Base-by-base conservation (phyloP, 2,888 invertebrate species). In the Parnassius apollo region DNA sequence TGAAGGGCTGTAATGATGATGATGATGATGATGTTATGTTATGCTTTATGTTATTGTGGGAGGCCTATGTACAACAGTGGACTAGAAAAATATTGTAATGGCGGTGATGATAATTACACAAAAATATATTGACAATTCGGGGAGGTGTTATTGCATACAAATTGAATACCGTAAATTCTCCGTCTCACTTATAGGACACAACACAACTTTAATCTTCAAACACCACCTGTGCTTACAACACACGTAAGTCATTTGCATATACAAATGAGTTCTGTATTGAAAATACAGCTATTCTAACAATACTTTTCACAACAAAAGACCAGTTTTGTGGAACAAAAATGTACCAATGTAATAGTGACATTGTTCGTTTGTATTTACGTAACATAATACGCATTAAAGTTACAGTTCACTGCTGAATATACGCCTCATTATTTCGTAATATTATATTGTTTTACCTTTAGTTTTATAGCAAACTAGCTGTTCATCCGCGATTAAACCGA, bases 161-260 rank as follows among this genome's bases (percentile, higher is more conserved):
- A 53, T 53, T 35, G 59, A 59, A 53, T 46, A 12, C 46, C 52
- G 13, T 2, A 35, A 46, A 56, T 22, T 11, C 35, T 53, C 11
- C 13, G 42, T 60, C 22, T 22, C 42, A 22, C 49, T 9, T 8
- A 42, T 46, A 53, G 53, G 48, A 53, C 45, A 46, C 13, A 53
- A 18, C 46, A 45, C n/a, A 18, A 42, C 12, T 59, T 54, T 59
- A 54, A 59, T 59, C 59, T 59, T 53, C 9, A 48, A 53, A 42
- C 53, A 42, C 12, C 59, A 52, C 59, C 52, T 59, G 59, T 50
- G 59, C 59, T 52, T 42, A 53, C 59, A 35, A 7, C 42, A 22
- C 60, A 42, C 48, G 60, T 48, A 22, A 60, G 42, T 49, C 49
- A 55, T 60, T 60, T 60, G 60, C 60, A 60, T 60, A 60, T 12